Conservation (phyloP, 2,888 invertebrate species). For the Pachycephus smyrnensis region DNA sequence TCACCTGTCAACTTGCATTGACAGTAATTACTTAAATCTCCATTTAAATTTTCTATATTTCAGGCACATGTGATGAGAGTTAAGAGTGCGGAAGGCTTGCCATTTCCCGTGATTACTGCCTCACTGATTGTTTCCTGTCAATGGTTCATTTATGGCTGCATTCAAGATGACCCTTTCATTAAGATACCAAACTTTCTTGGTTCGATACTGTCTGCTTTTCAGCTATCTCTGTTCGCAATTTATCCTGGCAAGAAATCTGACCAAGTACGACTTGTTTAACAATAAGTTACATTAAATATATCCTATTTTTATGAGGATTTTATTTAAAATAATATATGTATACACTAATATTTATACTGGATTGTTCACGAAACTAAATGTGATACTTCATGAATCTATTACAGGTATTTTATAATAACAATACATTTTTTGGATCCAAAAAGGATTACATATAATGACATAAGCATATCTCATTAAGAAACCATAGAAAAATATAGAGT, state of each 20-base stretch:
- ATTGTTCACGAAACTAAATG: background rate
- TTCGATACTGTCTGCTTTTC: conserved; percentile 78
- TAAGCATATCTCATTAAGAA: background rate
- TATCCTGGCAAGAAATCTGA: conserved; percentile 71
- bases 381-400: background rate
- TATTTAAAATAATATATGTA: background rate
- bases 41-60: conserved; percentile 28
- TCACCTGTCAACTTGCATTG: background rate
- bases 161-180: conserved; percentile 83
- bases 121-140: conserved; percentile 84
- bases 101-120: conserved; percentile 87
- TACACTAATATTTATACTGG: background rate
- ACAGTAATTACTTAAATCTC: background rate
- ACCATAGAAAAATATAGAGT: background rate
- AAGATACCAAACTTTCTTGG: conserved; percentile 86
- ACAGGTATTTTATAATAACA: background rate
- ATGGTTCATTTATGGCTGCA: conserved; percentile 87
- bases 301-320: background rate
- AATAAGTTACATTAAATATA: background rate
- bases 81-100: conserved; percentile 86
- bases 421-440: background rate
- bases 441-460: background rate
- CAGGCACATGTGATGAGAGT: conserved; percentile 81
- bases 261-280: conserved; percentile 51
- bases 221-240: conserved; percentile 81